Base-by-base conservation (phyloP, 2,888 invertebrate genomes). In the Apamea monoglypha region DNA sequence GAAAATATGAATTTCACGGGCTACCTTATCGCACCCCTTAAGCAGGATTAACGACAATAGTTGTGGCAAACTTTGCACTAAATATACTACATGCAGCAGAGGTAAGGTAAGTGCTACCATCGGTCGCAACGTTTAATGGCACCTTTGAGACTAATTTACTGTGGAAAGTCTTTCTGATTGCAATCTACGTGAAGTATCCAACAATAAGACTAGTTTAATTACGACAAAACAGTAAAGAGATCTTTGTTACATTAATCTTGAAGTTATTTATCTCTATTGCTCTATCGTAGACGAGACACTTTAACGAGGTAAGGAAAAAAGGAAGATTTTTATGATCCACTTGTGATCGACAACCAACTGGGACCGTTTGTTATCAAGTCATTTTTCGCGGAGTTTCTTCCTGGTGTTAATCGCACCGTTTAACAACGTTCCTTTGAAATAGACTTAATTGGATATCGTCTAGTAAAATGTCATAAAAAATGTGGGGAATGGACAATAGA, bases 141-240 rank as follows among this genome's bases (percentile, higher is more conserved):
- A 25, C 32, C 63, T 53, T 56, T 29, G 40, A n/a, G 63, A 21
- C 21, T 44, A 32, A 53, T 78, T 69, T 53, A 21, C 61, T 32
- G 32, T 53, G 50, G 25, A 64, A 40, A 50, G 32, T 68, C 4
- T 21, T 44, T n/a, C 16, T 69, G n/a, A 78, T 50, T 50, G 14
- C 40, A 67, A 59, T 50, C 32, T 73, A 50, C 21, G 36, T 29
- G 14, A 21, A 78, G 1, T 29, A 66, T 32, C 16, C 5, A 47
- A 47, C 21, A 59, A 50, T 29, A 36, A 61, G 10, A 53, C 40
- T 16, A n/a, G 18, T 44, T 67, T 78, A 40, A 68, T 32, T 53
- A 14, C 25, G 21, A 61, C 47, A 61, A 40, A 77, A 77, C 59
- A 69, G 16, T 78, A 69, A 40, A 66, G 50, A 59, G 4, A 59